Evolutionary conservation across 2,888 invertebrate genomes (phyloP), one percentile per base, ranked within the genome.

Genomic region (Quadriops clusia): DNA sequence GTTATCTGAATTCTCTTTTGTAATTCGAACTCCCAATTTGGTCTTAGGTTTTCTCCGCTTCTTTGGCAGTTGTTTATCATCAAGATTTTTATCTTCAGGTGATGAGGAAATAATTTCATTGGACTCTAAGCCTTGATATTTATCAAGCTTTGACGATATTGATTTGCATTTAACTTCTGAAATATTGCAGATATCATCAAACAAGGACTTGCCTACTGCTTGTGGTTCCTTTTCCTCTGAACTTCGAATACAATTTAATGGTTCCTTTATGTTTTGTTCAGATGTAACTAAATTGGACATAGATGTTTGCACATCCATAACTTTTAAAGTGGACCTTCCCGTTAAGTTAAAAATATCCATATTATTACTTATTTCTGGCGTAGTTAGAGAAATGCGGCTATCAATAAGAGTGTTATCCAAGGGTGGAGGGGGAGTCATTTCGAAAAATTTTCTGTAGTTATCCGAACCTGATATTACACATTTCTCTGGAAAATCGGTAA

Each of bases 1-100:
- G 8, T 24, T 22, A 8, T 41, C 36, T 23, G 46, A 43, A 11
- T 35, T 40, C 5, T 34, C 10, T 25, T 40, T 47, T 17, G 43
- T 45, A 32, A 61, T 54, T 32, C 59, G 53, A 5, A 60, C 53
- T 5, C 61, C 61, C 13, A 61, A 42, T 40, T 61, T 61, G 1
- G 54, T 32, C 44, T 59, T 61, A 2, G 58, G 58, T 43, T 60
- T 61, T 17, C 58, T 45, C 3, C 45, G 40, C 28, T 56, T 56
- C 29, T 54, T 54, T 10, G 29, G 17, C 8, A 38, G 16, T 7
- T 20, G 17, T 17, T 30, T 36, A 10, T 38, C 36, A 20, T 37
- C 34, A 9, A 23, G 8, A n/a, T 18, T 22, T 17, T 37, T 34
- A 18, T 38, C 38, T 33, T 43, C 43, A 2, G 36, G 29, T 13